Percentiles rank a stretch among this genome's conserved stretches.
Conservation (phyloP, 2,888 invertebrate genomes). For the Athrips mouffetella region DNA sequence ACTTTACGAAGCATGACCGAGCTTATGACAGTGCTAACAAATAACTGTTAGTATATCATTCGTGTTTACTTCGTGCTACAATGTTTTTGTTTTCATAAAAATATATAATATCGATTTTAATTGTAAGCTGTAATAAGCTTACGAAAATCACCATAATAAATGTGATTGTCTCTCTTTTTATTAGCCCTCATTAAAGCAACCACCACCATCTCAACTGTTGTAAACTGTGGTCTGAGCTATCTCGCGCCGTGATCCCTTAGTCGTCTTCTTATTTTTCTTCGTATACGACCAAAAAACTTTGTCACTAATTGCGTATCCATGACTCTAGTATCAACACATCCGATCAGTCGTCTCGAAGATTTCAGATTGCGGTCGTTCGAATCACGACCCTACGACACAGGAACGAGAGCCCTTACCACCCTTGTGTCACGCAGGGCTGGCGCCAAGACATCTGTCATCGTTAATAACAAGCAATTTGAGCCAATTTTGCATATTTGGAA, state of each 20-base stretch:
- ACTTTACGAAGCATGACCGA: constrained; percentile 35
- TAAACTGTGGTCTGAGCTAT: constrained; percentile 20
- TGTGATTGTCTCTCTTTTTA: constrained; percentile 24
- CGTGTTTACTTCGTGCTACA: too few species aligned
- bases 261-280: constrained; percentile 40
- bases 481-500: constrained; percentile 75
- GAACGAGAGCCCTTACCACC: constrained; percentile 34
- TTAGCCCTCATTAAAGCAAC: constrained; percentile 23
- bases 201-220: constrained; percentile 24
- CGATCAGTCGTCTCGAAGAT: constrained; percentile 55
- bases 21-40: constrained; percentile 31
- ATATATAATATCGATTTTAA: too few species aligned
- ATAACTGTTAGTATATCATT: too few species aligned
- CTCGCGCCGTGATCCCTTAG: constrained; percentile 26
- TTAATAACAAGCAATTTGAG: constrained; percentile 77
- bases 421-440: constrained; percentile 39
- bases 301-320: constrained; percentile 72
- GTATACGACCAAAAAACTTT: constrained; percentile 37
- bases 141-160: constrained; percentile 23
- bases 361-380: constrained; percentile 25
- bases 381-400: constrained; percentile 27
- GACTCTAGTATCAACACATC: constrained; percentile 70
- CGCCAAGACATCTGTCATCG: constrained; percentile 77
- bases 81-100: too few species aligned
- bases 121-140: too few species aligned